These are phyloP conservation scores for Myanophis thanlyinensis DNA, from an alignment of 2,113 vertebrate genomes.

Conservation along the genomic window DNA sequence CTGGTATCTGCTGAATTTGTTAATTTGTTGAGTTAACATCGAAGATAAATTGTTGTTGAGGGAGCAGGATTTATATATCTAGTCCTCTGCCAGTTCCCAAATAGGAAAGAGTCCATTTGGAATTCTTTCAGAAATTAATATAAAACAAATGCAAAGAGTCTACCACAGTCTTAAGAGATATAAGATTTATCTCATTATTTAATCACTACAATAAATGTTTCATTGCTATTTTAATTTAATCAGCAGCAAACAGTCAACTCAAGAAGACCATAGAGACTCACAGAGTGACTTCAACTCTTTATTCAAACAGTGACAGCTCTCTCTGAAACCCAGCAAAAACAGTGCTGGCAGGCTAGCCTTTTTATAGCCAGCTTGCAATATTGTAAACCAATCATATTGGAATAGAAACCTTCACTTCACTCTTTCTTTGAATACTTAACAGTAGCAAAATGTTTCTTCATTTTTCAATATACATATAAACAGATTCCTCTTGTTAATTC, in stretches of 20 bases:
- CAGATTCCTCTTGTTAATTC: neutral
- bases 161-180: neutral
- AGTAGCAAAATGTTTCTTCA: neutral
- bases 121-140: neutral
- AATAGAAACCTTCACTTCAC: too few species aligned
- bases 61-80: neutral
- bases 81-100: neutral
- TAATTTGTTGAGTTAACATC: neutral
- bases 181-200: neutral
- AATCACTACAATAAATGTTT: neutral
- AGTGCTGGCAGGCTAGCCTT: too few species aligned
- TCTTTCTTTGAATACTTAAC: too few species aligned
- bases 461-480: neutral
- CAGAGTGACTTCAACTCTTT: too few species aligned
- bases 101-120: neutral
- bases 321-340: too few species aligned
- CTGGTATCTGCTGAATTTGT: neutral
- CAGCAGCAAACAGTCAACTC: neutral
- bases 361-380: too few species aligned
- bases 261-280: too few species aligned
- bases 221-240: neutral
- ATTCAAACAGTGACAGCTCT: too few species aligned
- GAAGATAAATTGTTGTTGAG: neutral
- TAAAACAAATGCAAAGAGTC: neutral
- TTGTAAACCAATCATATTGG: too few species aligned